Base-by-base conservation (phyloP, 1,140 invertebrate species). In the Ceratina japonica region DNA sequence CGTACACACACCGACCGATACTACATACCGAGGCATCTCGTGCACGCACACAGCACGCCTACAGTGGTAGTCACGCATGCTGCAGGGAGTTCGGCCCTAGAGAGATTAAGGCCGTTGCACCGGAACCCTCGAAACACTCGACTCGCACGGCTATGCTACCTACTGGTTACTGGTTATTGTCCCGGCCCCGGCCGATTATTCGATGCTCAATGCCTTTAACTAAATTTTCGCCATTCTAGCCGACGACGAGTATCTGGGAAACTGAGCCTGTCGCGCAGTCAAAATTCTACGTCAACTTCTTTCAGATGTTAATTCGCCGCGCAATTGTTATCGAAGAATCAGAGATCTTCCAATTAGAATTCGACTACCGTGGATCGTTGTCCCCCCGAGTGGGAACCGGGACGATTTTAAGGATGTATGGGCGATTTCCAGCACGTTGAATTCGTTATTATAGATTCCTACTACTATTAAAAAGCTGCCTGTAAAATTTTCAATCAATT, bases 81-180 rank as follows among this genome's bases (percentile, higher is more conserved):
- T 64, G 63, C 64, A 51, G 63, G 64, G 37, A 81, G 79, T 74
- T 82, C 54, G 87, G 86, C 88, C 88, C 89, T 88, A 88, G 82
- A 88, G 78, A 87, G 88, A 88, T 90, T 89, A 87, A 88, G 90
- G 88, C 82, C 89, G 86, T 89, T 91, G 88, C 90, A 89, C 89
- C 79, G 87, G 83, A 88, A 87, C 85, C 87, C 84, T 87, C 88
- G 86, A 86, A 82, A 84, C 82, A 70, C 54, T 87, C 89, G 83
- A 87, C 72, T 75, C 49, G 59, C 54, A 71, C 44, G 27, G 31
- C 65, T 51, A 18, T 16, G 49, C 54, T 72, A 66, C 68, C 61
- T 75, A 71, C 62, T 51, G 52, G 75, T 77, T 54, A 75, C 73
- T 69, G 64, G 37, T 75, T 75, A 62, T 54, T 56, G 44, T 22